Evolutionary conservation across 2,888 invertebrate genomes (phyloP).

Genomic region (Acholoe squamosa): DNA sequence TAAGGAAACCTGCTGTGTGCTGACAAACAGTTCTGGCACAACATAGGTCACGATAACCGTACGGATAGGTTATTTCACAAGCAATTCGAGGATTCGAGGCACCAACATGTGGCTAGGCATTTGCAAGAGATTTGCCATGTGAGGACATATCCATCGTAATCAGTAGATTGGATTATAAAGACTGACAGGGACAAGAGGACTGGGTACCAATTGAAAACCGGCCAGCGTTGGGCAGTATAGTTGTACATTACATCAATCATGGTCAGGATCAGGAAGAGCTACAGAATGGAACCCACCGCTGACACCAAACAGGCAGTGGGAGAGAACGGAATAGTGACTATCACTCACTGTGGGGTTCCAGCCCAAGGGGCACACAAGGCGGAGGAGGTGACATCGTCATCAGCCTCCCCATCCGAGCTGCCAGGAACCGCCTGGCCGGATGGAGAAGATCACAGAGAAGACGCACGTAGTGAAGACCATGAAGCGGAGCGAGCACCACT

Average conservation of each 20-base stretch:
- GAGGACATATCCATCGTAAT: too few species aligned
- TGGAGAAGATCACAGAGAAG: neutral
- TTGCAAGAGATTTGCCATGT: too few species aligned
- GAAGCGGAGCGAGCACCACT: conserved; percentile 47
- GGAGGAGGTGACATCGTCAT: neutral
- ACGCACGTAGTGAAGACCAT: neutral
- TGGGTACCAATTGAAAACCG: too few species aligned
- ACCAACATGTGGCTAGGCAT: too few species aligned
- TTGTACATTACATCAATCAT: neutral
- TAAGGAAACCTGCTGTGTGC: too few species aligned
- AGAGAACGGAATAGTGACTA: neutral
- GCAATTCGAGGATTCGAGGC: too few species aligned
- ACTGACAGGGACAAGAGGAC: too few species aligned
- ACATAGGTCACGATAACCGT: too few species aligned
- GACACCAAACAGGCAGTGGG: neutral
- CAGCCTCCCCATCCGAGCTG: neutral
- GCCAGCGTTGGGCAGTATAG: too few species aligned
- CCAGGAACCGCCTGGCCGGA: neutral
- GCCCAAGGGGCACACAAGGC: neutral
- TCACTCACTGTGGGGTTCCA: neutral
- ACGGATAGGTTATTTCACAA: too few species aligned
- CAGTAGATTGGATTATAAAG: too few species aligned
- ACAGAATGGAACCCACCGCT: neutral
- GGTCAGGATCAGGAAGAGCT: neutral
- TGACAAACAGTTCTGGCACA: too few species aligned